phyloP scores from a whole-genome alignment of 2,797 vertebrate genomes.

The Craterocephalus amniculus region DNA sequence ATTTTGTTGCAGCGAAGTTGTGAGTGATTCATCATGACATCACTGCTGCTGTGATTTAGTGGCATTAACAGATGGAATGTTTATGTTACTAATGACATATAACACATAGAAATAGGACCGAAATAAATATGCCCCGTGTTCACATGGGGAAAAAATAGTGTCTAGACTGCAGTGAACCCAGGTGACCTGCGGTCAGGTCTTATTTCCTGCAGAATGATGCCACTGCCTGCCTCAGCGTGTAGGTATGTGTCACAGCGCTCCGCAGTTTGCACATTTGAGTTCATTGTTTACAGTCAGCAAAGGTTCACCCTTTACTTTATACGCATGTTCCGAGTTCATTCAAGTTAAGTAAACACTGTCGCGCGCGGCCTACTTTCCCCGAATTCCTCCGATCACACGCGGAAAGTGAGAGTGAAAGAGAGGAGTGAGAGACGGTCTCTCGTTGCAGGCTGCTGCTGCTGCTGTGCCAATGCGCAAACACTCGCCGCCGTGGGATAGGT shows the following conservation, averaged over 20 bases:
- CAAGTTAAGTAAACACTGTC: constrained; percentile 52
- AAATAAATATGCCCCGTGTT: neutral
- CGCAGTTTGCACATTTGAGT: constrained; percentile 4
- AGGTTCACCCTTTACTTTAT: constrained; percentile 48
- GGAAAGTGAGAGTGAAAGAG: constrained; percentile 14
- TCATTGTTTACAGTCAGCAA: constrained; percentile 42
- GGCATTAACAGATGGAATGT: neutral
- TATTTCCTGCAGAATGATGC: neutral
- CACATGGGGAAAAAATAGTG: neutral
- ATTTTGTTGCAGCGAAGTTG: no score
- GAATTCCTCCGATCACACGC: constrained; percentile 39
- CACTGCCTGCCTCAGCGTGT: neutral
- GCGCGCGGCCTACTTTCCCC: constrained; percentile 60
- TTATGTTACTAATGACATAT: neutral
- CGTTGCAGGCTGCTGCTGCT: constrained; percentile 52
- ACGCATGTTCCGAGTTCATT: constrained; percentile 52
- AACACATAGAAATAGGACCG: neutral
- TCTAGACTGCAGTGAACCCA: neutral
- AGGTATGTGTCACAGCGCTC: neutral
- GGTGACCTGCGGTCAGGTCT: neutral
- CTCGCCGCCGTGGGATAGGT: constrained; percentile 63
- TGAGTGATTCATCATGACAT: no score
- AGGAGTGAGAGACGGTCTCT: constrained; percentile 23
- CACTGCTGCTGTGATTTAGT: neutral
- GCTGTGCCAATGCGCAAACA: constrained; percentile 80